Evolutionary conservation across 2,797 vertebrate genomes (phyloP).

Genomic region (Gadopsis marmoratus): DNA sequence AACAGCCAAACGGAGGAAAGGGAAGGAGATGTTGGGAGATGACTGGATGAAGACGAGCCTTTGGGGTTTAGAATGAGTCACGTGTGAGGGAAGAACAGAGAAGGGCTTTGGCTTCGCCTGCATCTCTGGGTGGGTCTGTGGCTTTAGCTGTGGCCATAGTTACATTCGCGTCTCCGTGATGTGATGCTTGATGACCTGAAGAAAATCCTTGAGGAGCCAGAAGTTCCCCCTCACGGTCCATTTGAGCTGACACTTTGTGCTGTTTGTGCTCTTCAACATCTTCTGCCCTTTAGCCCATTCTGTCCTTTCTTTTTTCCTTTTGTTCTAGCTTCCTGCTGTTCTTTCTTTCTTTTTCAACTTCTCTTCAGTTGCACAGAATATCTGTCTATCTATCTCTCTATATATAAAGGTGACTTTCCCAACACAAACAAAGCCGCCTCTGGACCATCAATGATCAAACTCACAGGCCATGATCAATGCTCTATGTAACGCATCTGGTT

Average conservation of each 20-base stretch:
- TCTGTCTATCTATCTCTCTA: too few species aligned
- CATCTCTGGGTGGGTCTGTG: conserved; percentile 28
- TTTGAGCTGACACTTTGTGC: conserved; percentile 63
- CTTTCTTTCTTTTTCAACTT: background rate
- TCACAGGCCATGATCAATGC: conserved; percentile 41
- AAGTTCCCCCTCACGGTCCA: conserved; percentile 68
- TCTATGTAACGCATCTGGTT: conserved; percentile 61
- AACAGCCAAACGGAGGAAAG: background rate
- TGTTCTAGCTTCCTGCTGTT: conserved; percentile 5
- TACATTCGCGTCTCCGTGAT: conserved; percentile 57
- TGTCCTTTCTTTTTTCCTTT: conserved; percentile 31
- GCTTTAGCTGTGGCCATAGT: conserved; percentile 31
- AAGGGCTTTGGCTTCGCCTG: conserved; percentile 1
- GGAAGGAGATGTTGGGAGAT: background rate
- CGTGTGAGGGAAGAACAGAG: conserved; percentile 18
- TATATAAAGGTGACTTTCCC: conserved; percentile 29
- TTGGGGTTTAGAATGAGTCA: conserved; percentile 18
- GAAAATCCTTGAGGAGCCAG: conserved; percentile 66
- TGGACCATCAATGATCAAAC: conserved; percentile 28
- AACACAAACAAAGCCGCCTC: conserved; percentile 35
- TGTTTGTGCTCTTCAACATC: conserved; percentile 49
- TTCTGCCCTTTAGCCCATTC: conserved; percentile 33
- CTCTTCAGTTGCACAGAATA: background rate
- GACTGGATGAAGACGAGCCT: background rate
- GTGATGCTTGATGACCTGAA: conserved; percentile 79